These are phyloP conservation scores for Drosophila melanica DNA, from an alignment of 1,140 invertebrate genomes.

Conservation along the genomic window DNA sequence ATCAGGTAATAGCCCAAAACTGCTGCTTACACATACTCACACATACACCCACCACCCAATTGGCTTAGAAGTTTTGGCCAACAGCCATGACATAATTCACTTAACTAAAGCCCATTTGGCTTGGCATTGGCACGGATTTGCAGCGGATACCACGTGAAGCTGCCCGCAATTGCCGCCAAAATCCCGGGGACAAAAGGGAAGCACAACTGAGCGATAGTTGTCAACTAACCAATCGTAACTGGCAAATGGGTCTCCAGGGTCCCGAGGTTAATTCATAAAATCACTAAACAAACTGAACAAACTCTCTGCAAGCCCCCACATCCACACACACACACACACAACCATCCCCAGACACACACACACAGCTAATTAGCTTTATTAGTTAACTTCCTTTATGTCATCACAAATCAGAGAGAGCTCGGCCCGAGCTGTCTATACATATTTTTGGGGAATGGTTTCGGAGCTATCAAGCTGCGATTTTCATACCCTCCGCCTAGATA, in stretches of 20 bases:
- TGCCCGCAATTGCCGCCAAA: constrained; percentile 26
- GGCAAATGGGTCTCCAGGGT: constrained; percentile 32
- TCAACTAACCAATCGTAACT: constrained; percentile 21
- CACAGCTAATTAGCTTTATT: constrained; percentile 29
- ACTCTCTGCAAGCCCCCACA: constrained; percentile 2
- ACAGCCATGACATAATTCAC: constrained; percentile 40
- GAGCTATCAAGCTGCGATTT: background rate
- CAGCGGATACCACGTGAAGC: constrained; percentile 29
- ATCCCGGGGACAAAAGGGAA: background rate
- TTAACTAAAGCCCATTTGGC: constrained; percentile 40
- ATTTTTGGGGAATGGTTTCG: background rate
- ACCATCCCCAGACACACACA: background rate
- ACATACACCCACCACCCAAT: constrained; percentile 26
- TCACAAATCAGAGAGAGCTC: constrained; percentile 23
- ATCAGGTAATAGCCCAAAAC: constrained; percentile 17
- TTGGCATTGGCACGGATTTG: constrained; percentile 20
- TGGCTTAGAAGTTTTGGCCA: constrained; percentile 28
- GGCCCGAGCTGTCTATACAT: background rate
- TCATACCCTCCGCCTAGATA: background rate
- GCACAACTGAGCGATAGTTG: constrained; percentile 1
- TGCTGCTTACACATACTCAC: constrained; percentile 21
- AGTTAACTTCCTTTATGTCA: constrained; percentile 24
- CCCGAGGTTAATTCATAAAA: constrained; percentile 35
- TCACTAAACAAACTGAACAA: constrained; percentile 37
- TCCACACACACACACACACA: constrained; percentile 6